Base-by-base conservation (phyloP, 2,797 vertebrate species). In the Austrolebias charrua region DNA sequence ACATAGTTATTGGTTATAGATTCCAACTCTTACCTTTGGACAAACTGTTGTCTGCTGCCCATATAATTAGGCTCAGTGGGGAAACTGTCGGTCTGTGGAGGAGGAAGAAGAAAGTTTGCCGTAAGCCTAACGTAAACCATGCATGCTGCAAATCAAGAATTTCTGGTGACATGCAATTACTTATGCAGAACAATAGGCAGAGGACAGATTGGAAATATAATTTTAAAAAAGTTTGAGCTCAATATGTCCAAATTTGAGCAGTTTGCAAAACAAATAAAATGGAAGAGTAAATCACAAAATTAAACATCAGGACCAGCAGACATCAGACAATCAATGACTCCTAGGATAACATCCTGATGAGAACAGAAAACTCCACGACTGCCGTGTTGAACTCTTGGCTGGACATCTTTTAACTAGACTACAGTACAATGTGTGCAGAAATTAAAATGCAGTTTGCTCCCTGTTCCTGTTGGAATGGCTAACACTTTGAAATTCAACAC, bases 21-120 rank as follows among this genome's bases (percentile, higher is more conserved):
- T 93, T 91, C 92, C 88, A 94, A 90, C 88, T 88, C 95, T 97
- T 97, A 99, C 97, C 97, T 99, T 95, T 98, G 97, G 94, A 99
- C 97, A 97, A 98, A 98, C 95, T 98, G 97, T 94, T 99, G 97
- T 94, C 97, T 96, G 95, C 96, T 98, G 91, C 96, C 96, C 96
- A 98, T 98, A 94, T 99, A 99, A 97, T 97, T 98, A 96, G 97
- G 94, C 95, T 99, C 97, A 92, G 96, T 94, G 94, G 97, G 96
- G 94, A 99, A 99, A 97, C 95, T 98, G 95, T 99, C 97, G 93
- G 96, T 98, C 97, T 99, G 95, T 86, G 90, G 94, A 96, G 92
- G 91, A 95, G 90, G 95, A 46, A 75, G 14, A 64, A 53, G 54
- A 72, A 58, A 78, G 60, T 69, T 77, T 73, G 71, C 66, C 62